These are phyloP conservation scores for Lethrus apterus DNA, from an alignment of 1,140 invertebrate genomes.

Conservation along the genomic window DNA sequence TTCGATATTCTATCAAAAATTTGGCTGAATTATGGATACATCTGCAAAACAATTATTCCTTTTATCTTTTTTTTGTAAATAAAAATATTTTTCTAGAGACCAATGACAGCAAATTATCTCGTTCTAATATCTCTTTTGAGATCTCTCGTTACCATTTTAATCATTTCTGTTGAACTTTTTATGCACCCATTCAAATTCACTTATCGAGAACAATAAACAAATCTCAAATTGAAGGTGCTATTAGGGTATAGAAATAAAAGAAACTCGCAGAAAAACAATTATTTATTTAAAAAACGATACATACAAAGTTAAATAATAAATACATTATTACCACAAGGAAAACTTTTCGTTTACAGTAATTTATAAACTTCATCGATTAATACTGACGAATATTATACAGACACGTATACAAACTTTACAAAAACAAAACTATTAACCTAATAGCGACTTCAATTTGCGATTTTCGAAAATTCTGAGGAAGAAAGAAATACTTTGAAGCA, in stretches of 20 bases:
- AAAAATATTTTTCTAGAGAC: too few species aligned
- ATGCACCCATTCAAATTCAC: conserved; percentile 1
- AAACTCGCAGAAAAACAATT: neutral
- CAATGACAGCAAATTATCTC: too few species aligned
- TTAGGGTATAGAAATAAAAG: conserved; percentile 9
- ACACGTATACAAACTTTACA: conserved; percentile 11
- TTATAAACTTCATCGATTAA: conserved; percentile 14
- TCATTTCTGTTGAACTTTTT: too few species aligned
- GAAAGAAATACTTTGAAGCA: conserved; percentile 25
- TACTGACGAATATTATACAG: conserved; percentile 13
- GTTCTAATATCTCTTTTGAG: too few species aligned
- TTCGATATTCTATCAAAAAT: too few species aligned
- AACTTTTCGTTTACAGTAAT: conserved; percentile 3
- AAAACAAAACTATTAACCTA: conserved; percentile 16
- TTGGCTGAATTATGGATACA: too few species aligned
- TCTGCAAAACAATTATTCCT: too few species aligned
- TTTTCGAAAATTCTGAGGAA: conserved; percentile 23
- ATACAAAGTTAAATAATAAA: neutral
- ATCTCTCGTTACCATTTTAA: too few species aligned
- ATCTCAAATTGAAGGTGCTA: conserved; percentile 20
- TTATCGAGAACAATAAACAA: neutral
- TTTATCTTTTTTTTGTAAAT: conserved; percentile 10
- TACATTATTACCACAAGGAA: conserved; percentile 1
- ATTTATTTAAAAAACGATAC: neutral
- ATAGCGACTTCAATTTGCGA: conserved; percentile 31